Conservation (phyloP, 2,888 invertebrate species). For the Cosmorhoe ocellata region DNA sequence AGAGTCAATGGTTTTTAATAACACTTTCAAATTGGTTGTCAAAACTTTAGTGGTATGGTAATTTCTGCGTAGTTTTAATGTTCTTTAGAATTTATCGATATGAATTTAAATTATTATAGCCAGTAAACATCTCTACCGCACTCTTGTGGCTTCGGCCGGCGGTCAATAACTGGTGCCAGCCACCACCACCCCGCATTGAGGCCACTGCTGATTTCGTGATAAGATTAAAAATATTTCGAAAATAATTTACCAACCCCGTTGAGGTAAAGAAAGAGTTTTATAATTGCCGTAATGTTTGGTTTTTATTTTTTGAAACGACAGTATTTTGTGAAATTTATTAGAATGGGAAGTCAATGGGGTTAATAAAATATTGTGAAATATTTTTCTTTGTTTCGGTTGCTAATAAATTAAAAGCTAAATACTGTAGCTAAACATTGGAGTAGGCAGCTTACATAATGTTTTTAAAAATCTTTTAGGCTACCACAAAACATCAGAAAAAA, state of each 20-base stretch:
- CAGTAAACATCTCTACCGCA: slow-evolving; percentile 13
- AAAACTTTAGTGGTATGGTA: no score
- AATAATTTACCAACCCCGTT: slow-evolving; percentile 36
- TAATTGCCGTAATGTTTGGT: slow-evolving; percentile 32
- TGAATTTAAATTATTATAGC: slow-evolving; percentile 10
- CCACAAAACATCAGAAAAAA: no score
- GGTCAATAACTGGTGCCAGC: slow-evolving; percentile 73
- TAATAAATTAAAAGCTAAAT: not conserved
- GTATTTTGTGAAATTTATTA: slow-evolving; percentile 13
- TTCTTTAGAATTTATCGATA: no score
- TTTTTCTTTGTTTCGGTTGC: slow-evolving; percentile 13
- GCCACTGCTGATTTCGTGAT: slow-evolving; percentile 61
- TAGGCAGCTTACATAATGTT: no score
- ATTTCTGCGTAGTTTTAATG: no score
- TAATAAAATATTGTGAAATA: slow-evolving; percentile 9
- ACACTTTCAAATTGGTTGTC: no score
- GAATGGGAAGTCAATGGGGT: slow-evolving; percentile 13
- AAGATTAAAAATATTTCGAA: slow-evolving; percentile 58
- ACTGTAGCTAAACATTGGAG: no score
- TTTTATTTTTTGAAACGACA: slow-evolving; percentile 30
- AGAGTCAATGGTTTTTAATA: no score
- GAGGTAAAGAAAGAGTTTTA: slow-evolving; percentile 34
- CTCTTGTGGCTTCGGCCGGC: slow-evolving; percentile 42
- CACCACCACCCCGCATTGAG: slow-evolving; percentile 59
- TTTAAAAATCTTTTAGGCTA: no score